These are phyloP conservation scores for Actinemys pallida DNA, from an alignment of 2,113 vertebrate genomes.

Conservation along the genomic window DNA sequence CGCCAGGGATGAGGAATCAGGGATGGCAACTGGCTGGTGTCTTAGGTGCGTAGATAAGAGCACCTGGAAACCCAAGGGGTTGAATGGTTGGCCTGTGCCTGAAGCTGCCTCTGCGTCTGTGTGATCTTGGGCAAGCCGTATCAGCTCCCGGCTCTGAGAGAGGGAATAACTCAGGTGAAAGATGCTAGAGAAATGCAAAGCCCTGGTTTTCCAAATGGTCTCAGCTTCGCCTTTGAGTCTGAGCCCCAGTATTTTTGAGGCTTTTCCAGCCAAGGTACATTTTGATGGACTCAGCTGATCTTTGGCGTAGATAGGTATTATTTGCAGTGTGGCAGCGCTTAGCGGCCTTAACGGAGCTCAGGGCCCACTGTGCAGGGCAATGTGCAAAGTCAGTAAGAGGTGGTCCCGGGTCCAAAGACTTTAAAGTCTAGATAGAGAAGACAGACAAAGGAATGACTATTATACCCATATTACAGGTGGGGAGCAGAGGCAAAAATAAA, in stretches of 20 bases:
- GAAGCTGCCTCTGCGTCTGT: background rate
- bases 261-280: background rate
- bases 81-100: background rate
- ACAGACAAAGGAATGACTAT: fast-evolving
- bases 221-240: background rate
- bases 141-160: background rate
- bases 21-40: no score
- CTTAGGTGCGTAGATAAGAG: no score
- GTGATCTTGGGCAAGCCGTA: background rate
- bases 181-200: background rate
- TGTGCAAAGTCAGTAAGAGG: background rate
- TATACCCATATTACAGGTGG: background rate
- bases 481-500: no score
- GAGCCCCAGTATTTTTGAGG: background rate
- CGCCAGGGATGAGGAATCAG: no score
- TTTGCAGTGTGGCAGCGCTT: fast-evolving
- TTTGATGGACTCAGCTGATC: background rate
- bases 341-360: background rate
- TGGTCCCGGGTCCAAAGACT: background rate
- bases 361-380: fast-evolving
- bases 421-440: fast-evolving
- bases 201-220: background rate
- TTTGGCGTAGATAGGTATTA: background rate
- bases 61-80: no score
- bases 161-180: background rate